A percentile compares a stretch with the other conserved stretches of the same genome.
phyloP scores from a whole-genome alignment of 2,888 invertebrate genomes.

The Poecilus cupreus region DNA sequence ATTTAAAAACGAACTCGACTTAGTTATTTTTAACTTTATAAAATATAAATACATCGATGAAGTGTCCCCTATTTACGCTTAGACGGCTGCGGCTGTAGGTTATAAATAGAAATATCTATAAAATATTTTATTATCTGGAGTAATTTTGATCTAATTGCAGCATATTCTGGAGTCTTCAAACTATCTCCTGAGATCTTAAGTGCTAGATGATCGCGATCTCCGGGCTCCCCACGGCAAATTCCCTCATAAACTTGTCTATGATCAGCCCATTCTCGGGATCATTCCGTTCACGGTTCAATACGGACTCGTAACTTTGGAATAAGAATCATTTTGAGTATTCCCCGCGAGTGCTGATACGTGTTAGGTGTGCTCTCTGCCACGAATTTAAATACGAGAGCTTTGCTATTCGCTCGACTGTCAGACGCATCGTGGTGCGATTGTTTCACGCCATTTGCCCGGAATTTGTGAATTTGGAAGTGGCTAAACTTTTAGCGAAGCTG shows the following conservation, averaged over 20 bases:
- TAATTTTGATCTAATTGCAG: too few species aligned
- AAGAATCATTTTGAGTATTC: slow-evolving; percentile 35
- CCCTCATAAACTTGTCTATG: neutral
- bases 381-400: slow-evolving; percentile 23
- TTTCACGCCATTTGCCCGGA: slow-evolving; percentile 33
- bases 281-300: slow-evolving; percentile 17
- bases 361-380: neutral
- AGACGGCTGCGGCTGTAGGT: too few species aligned
- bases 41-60: too few species aligned
- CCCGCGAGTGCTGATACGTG: slow-evolving; percentile 34
- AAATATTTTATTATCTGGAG: too few species aligned
- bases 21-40: too few species aligned
- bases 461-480: slow-evolving; percentile 6
- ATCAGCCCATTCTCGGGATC: neutral
- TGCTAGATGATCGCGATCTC: too few species aligned
- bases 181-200: too few species aligned
- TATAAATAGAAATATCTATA: too few species aligned
- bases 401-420: slow-evolving; percentile 8
- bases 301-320: neutral
- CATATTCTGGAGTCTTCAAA: too few species aligned
- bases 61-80: too few species aligned
- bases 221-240: too few species aligned
- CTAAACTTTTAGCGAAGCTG: neutral
- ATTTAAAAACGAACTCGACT: too few species aligned
- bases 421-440: slow-evolving; percentile 25